Evolutionary conservation across 2,888 invertebrate species (phyloP), one percentile per base, ranked within the genome.

Genomic region (Pediacus dermestoides): DNA sequence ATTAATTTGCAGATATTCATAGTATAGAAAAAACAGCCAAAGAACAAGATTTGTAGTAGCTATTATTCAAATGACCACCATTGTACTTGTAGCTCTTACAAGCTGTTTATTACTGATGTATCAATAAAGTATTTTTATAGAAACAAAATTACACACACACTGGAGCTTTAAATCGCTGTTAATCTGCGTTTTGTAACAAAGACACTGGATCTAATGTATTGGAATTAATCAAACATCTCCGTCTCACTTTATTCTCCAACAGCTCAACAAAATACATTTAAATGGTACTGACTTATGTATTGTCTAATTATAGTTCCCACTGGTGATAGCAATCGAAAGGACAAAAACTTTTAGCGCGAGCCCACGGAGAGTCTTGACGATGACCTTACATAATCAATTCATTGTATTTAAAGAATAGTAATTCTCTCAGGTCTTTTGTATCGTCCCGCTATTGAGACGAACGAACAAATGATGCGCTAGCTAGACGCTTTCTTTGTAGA

Each of bases 361-460:
- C 26, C 12, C 28, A 35, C 16, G 18, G 23, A 12, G 23, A 31
- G 30, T 34, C 13, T 31, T 32, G 36, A 42, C 35, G 46, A 49
- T 46, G 48, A 45, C 45, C 47, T 48, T 45, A 50, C 45, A 50
- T 50, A 48, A 48, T 50, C 47, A 48, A 50, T 50, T 50, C 50
- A 48, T 50, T 50, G 47, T 50, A 34, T 23, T 18, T 42, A 47
- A 50, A 47, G 47, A 46, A 50, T 47, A 47, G n/a, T n/a, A n/a
- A n/a, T n/a, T 46, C 46, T 44, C 34, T 41, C 22, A 34, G 32
- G 25, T 22, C 45, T 46, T 46, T 48, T 48, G 42, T 48, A 34
- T 42, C 42, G 37, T 15, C 41, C 40, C 34, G 30, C 44, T 40
- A 46, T 49, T 46, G 35, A 37, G 32, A 16, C 27, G 35, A 33